A percentile compares a stretch with the other conserved stretches of the same genome.
phyloP scores from a whole-genome alignment of 2,113 vertebrate genomes.

The Copsychus sechellarum region DNA sequence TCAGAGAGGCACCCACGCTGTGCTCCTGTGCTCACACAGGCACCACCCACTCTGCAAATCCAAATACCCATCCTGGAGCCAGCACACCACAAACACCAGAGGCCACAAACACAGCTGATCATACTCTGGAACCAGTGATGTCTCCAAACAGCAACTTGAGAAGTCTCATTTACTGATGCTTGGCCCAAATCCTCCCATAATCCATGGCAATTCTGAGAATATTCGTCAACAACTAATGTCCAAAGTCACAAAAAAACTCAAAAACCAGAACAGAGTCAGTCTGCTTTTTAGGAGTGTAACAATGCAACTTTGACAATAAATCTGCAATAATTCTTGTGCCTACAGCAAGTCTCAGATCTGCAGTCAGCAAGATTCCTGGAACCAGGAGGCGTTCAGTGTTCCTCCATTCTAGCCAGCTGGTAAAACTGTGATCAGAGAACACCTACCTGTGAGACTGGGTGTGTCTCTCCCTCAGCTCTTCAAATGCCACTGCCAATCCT shows the following conservation, averaged over 20 bases:
- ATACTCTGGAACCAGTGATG: background rate
- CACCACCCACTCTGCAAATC: background rate
- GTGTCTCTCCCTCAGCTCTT: background rate
- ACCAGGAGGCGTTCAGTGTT: background rate
- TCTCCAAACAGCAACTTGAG: background rate
- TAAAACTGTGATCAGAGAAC: background rate
- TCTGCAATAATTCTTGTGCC: background rate
- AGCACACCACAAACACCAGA: background rate
- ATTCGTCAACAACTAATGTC: background rate
- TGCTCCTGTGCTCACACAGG: fast-evolving
- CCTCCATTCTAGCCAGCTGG: background rate
- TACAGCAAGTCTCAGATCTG: background rate
- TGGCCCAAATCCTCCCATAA: background rate
- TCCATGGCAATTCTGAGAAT: background rate
- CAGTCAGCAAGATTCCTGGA: background rate
- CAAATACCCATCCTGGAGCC: background rate
- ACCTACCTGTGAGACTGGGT: background rate
- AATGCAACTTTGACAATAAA: background rate
- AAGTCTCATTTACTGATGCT: background rate
- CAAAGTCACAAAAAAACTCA: background rate
- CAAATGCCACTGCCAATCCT: background rate
- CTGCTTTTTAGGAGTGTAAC: background rate
- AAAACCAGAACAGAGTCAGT: fast-evolving
- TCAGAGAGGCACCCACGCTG: no score
- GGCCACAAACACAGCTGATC: background rate